Evolutionary conservation across 2,888 invertebrate species (phyloP).

Genomic region (Aporophyla lueneburgensis): DNA sequence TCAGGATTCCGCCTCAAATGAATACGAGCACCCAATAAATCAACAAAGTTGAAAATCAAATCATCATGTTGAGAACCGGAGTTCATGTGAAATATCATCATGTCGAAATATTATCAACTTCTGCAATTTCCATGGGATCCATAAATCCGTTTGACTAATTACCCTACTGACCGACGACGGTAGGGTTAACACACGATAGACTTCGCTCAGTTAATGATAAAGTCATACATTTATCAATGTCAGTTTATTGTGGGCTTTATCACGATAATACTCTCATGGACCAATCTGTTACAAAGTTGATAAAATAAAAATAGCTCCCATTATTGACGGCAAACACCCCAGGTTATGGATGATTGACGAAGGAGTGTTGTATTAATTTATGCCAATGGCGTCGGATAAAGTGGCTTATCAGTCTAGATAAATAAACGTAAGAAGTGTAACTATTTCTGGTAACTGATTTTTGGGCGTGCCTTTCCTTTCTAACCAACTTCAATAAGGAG

Average conservation of each 20-base stretch:
- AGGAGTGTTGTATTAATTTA: conserved; percentile 25
- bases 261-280: conserved; percentile 37
- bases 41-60: neutral
- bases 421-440: neutral
- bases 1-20: neutral
- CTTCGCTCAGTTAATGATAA: conserved; percentile 39
- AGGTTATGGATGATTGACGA: conserved; percentile 39
- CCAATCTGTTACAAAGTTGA: conserved; percentile 31
- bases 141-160: conserved; percentile 52
- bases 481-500: no score
- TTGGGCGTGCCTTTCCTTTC: neutral
- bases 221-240: conserved; percentile 66
- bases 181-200: conserved; percentile 18
- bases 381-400: neutral
- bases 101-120: neutral
- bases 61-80: neutral
- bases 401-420: neutral
- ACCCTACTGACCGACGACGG: conserved; percentile 24
- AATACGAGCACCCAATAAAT: neutral
- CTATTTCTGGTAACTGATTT: neutral
- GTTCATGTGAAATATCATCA: neutral
- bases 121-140: conserved; percentile 2
- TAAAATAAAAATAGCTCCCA: conserved; percentile 51
- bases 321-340: conserved; percentile 8
- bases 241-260: conserved; percentile 52